phyloP scores from a whole-genome alignment of 2,888 invertebrate species.

The Chymomyza amoena region DNA sequence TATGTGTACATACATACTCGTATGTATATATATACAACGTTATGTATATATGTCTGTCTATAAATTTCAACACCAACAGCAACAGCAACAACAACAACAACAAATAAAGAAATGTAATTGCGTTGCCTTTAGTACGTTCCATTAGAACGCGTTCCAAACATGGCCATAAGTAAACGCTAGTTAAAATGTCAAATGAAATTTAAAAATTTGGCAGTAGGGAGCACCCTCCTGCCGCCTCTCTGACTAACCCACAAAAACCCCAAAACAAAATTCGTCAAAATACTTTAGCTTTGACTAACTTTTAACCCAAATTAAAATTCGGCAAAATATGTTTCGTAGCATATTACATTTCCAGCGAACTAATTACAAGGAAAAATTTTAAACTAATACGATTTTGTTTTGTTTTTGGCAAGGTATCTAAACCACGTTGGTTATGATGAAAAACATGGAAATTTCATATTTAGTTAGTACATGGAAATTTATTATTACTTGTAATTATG shows the following conservation, averaged over 20 bases:
- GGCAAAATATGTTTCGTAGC: no score
- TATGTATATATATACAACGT: background rate
- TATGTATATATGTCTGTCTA: background rate
- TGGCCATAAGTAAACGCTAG: background rate
- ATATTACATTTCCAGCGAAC: no score
- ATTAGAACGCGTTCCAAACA: background rate
- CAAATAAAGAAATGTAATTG: background rate
- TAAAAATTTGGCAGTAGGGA: background rate
- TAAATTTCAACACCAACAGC: background rate
- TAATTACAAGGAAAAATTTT: no score
- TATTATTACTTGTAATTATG: no score
- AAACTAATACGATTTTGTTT: no score
- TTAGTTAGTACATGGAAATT: no score
- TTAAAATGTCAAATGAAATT: background rate
- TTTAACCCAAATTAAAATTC: no score
- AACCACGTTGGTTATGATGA: no score
- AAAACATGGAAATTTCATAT: no score
- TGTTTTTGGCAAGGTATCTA: no score
- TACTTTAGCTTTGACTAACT: no score
- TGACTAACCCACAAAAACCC: background rate
- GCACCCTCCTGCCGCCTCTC: no score
- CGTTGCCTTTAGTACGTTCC: background rate
- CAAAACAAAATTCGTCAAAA: background rate
- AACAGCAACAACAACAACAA: background rate
- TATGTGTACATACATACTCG: background rate